These are phyloP conservation scores for Sebastes itinus DNA, from an alignment of 2,797 vertebrate species.

Conservation along the genomic window DNA sequence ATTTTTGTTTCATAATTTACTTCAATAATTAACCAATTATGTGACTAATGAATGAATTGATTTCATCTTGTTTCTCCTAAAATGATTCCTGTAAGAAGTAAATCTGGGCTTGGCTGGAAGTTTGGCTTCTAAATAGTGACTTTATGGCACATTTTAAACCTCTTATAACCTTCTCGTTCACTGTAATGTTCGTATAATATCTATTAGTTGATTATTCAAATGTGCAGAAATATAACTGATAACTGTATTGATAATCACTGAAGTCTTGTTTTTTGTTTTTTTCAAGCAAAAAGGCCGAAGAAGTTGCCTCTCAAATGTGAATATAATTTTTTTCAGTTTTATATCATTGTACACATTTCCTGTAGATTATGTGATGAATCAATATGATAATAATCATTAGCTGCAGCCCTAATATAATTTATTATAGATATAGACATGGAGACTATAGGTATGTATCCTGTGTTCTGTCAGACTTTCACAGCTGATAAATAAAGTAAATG, in stretches of 20 bases:
- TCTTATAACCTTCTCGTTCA: background rate
- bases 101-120: background rate
- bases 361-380: background rate
- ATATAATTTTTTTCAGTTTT: background rate
- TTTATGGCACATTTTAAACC: too few species aligned
- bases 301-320: background rate
- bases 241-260: too few species aligned
- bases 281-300: too few species aligned
- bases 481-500: constrained; percentile 48
- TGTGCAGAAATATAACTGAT: too few species aligned
- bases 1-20: background rate
- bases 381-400: background rate
- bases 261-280: too few species aligned
- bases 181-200: background rate
- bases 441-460: background rate
- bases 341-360: background rate
- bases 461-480: background rate
- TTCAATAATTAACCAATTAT: background rate
- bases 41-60: background rate
- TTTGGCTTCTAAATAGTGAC: background rate
- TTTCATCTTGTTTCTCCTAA: background rate
- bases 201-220: background rate
- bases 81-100: background rate
- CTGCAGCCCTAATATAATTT: too few species aligned
- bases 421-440: too few species aligned